Base-by-base conservation (phyloP, 1,140 invertebrate genomes). In the Neodiprion lecontei region DNA sequence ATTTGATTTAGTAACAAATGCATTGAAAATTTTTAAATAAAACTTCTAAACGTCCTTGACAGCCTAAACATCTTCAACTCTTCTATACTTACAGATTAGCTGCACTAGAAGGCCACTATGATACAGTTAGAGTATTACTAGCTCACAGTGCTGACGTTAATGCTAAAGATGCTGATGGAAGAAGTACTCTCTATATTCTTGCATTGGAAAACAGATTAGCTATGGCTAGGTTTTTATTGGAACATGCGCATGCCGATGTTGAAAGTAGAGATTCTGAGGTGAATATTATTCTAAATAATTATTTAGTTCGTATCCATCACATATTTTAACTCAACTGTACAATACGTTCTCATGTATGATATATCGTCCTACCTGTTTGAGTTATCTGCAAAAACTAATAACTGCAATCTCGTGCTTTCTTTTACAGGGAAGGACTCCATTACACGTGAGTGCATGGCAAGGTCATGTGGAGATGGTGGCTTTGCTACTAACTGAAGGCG, bases 381-480 rank as follows among this genome's bases (percentile, higher is more conserved):
- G n/a, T 53, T 49, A 53, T 61, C n/a, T 65, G 48, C 12, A 17
- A 65, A 65, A 65, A 65, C 12, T 5, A 17, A 65, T 65, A 65
- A 14, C 61, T 61, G 21, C 10, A 68, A 17, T 61, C 66, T 40
- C 67, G 14, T 73, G n/a, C 23, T 79, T 53, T 28, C 53, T 48
- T 49, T 80, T 81, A 49, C 77, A 93, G 91, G 97, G 97, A 50
- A 92, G 97, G 72, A 97, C 96, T 5, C 94, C 96, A 1, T 88
- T 99, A 49, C 97, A 98, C 86, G 96, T 98, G 1, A 96, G 96
- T 23, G 93, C 96, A 47, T 98, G 97, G 97, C 97, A 99, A 85
- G 96, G 96, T 10, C 96, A 97, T 83, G 87, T 90, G 1, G 95
- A 97, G 72, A 97, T 98, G 94, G 96, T 97, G 0, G 93, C 94